phyloP scores from a whole-genome alignment of 2,797 vertebrate species.

The Falco concolor region DNA sequence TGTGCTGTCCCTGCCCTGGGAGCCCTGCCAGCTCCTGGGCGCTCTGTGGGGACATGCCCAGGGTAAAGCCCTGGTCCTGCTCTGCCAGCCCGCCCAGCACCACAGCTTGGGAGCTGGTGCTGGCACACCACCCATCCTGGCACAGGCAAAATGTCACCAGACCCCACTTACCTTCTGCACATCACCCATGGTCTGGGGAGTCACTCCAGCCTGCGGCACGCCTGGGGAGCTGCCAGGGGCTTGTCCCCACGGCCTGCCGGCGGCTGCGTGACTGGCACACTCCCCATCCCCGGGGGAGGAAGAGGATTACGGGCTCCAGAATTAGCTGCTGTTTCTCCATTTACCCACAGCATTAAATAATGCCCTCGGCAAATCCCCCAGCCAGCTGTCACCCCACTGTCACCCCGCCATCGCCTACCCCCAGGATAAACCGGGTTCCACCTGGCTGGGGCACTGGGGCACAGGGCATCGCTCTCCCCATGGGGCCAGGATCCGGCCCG shows the following conservation, averaged over 20 bases:
- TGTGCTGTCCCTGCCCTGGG: neutral
- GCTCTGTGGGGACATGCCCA: rapidly evolving
- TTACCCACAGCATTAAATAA: constrained; percentile 79
- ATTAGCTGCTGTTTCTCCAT: constrained; percentile 82
- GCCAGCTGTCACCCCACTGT: constrained; percentile 80
- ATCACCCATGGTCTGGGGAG: constrained; percentile 79
- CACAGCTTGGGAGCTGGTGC: rapidly evolving
- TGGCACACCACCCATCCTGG: neutral
- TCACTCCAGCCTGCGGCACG: neutral
- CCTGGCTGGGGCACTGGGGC: neutral
- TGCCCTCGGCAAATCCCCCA: constrained; percentile 85
- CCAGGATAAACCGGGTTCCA: neutral
- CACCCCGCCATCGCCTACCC: neutral
- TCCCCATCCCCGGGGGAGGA: constrained; percentile 12
- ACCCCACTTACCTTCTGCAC: constrained; percentile 81
- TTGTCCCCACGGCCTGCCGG: neutral
- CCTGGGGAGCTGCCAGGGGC: neutral
- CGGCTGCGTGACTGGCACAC: constrained; percentile 19
- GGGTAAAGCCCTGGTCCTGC: neutral
- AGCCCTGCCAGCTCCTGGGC: neutral
- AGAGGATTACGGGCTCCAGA: constrained; percentile 81
- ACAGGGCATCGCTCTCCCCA: neutral
- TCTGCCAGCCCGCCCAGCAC: neutral
- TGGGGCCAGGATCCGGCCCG: rapidly evolving
- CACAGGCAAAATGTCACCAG: rapidly evolving